Evolutionary conservation across 2,888 invertebrate genomes (phyloP).

Genomic region (Tethea ocularis): DNA sequence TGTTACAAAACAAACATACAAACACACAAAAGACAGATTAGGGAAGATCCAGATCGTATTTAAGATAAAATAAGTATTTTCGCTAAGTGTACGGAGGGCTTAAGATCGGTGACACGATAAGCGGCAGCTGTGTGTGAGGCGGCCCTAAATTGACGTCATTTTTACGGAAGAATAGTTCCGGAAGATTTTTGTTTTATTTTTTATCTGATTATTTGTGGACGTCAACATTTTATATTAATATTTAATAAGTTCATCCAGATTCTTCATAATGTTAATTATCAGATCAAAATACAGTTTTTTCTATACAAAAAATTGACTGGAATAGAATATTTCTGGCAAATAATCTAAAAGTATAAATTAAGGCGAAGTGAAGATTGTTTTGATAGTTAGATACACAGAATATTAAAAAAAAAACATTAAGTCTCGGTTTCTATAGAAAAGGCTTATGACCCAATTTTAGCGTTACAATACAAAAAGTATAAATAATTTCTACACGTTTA

Average conservation of each 20-base stretch:
- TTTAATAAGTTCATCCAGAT: neutral
- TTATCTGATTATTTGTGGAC: conserved; percentile 11
- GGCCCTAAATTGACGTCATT: conserved; percentile 57
- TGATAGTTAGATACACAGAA: too few relatives aligned
- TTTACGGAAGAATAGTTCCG: conserved; percentile 28
- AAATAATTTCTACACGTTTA: conserved; percentile 42
- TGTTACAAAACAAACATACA: conserved; percentile 71
- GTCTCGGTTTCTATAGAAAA: neutral
- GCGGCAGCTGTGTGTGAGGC: conserved; percentile 67
- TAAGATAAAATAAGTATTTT: conserved; percentile 80
- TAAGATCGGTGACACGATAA: conserved; percentile 73
- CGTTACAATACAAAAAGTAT: conserved; percentile 5
- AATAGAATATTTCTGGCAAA: too few relatives aligned
- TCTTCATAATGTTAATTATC: too few relatives aligned
- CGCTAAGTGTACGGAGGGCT: conserved; percentile 75
- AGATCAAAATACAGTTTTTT: too few relatives aligned
- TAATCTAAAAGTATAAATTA: too few relatives aligned
- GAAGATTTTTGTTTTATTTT: conserved; percentile 16
- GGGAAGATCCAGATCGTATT: conserved; percentile 79
- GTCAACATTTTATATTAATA: conserved; percentile 2
- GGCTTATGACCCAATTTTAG: neutral
- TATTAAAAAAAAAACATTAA: neutral
- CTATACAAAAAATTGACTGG: too few relatives aligned
- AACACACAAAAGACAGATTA: conserved; percentile 77
- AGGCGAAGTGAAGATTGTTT: too few relatives aligned